These are phyloP conservation scores for Ciconia stormi DNA, from an alignment of 2,113 vertebrate species.

Conservation along the genomic window DNA sequence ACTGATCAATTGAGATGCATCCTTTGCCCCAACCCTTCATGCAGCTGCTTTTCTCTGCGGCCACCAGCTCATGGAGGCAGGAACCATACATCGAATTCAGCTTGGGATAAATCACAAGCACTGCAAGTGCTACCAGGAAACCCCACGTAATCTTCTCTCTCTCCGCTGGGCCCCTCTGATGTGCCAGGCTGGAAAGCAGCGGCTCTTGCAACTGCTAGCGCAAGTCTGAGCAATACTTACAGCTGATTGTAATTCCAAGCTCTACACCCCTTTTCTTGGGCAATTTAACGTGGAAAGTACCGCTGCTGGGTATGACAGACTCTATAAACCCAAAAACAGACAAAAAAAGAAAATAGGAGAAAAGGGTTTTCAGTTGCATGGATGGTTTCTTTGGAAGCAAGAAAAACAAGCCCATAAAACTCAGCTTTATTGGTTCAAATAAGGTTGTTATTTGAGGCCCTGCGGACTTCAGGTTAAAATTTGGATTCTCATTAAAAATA, in stretches of 20 bases:
- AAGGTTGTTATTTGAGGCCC: background rate
- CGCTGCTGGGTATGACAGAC: slow-evolving; percentile 96
- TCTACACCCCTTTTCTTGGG: slow-evolving; percentile 95
- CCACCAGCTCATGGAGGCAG: background rate
- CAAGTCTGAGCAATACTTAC: slow-evolving; percentile 80
- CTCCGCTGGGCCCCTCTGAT: background rate
- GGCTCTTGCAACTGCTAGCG: background rate
- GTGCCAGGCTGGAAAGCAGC: background rate
- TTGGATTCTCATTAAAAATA: slow-evolving; percentile 20
- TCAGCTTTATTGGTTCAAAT: background rate
- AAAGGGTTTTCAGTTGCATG: background rate
- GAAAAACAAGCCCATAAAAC: background rate
- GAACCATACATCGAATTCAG: background rate
- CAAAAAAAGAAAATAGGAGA: background rate
- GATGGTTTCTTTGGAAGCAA: background rate
- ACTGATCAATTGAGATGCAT: background rate
- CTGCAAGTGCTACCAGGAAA: background rate
- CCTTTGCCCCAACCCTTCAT: background rate
- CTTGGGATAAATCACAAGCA: background rate
- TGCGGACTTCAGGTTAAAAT: background rate
- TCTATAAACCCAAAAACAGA: slow-evolving; percentile 74
- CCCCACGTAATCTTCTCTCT: background rate
- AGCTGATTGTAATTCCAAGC: slow-evolving; percentile 95
- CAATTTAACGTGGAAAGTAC: slow-evolving; percentile 96
- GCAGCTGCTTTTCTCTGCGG: background rate